These are phyloP conservation scores for Leptatherina wallacei DNA, from an alignment of 2,797 vertebrate genomes.

Conservation along the genomic window DNA sequence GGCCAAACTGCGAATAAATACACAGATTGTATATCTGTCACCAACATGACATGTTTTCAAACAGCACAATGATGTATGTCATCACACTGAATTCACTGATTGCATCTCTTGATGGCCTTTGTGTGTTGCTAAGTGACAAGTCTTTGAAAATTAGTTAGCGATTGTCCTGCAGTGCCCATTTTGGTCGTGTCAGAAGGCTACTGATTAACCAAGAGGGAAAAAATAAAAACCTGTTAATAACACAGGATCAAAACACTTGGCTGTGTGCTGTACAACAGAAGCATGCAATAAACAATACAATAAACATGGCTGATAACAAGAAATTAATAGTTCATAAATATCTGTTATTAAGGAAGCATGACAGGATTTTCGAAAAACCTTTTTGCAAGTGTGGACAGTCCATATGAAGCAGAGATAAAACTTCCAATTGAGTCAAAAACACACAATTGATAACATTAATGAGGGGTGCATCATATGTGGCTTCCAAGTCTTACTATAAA, in stretches of 20 bases:
- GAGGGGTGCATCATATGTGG: too few relatives aligned
- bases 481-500: background rate
- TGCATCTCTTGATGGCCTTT: conserved; percentile 18
- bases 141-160: conserved; percentile 38
- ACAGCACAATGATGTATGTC: conserved; percentile 24
- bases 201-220: background rate
- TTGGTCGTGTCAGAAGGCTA: conserved; percentile 32
- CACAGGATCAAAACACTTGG: background rate
- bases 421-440: background rate
- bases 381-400: background rate
- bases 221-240: background rate
- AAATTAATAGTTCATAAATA: background rate
- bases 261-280: background rate
- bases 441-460: background rate
- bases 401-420: background rate
- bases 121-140: conserved; percentile 67
- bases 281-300: background rate
- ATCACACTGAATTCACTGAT: conserved; percentile 34
- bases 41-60: background rate
- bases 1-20: background rate
- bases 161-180: conserved; percentile 1
- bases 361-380: background rate
- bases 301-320: background rate
- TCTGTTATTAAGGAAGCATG: background rate
- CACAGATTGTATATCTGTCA: background rate